phyloP scores from a whole-genome alignment of 2,888 invertebrate genomes.

The Apotomis turbidana region DNA sequence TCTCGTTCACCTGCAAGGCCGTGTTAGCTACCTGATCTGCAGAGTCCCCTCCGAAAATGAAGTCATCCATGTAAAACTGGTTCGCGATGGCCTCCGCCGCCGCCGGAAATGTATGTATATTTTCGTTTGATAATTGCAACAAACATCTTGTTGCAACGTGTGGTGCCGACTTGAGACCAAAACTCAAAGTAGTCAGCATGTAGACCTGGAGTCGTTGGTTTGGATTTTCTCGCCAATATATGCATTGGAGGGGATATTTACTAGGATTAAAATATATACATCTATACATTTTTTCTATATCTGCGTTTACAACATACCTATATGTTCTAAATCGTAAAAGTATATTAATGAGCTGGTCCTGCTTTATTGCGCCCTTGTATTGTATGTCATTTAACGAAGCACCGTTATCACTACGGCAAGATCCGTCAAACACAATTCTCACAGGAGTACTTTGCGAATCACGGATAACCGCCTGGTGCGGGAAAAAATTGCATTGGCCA shows the following conservation, averaged over 20 bases:
- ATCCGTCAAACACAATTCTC: neutral
- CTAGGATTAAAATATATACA: constrained; percentile 4
- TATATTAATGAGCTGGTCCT: constrained; percentile 1
- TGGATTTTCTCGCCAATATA: constrained; percentile 8
- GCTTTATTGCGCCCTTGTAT: constrained; percentile 4
- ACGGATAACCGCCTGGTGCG: neutral
- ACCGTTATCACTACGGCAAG: neutral
- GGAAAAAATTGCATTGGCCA: neutral
- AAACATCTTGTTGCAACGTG: constrained; percentile 9
- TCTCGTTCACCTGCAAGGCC: neutral
- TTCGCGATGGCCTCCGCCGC: neutral
- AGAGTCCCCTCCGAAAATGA: constrained; percentile 6
- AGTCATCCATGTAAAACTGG: constrained; percentile 15
- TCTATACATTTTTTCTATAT: constrained; percentile 2
- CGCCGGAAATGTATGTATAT: neutral
- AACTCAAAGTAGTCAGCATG: constrained; percentile 8
- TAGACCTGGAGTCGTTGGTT: neutral
- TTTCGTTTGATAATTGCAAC: constrained; percentile 4
- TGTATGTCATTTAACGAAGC: neutral
- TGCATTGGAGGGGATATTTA: neutral
- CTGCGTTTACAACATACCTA: neutral
- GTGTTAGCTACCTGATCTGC: constrained; percentile 5
- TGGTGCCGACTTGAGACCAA: constrained; percentile 4
- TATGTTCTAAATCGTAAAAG: neutral
- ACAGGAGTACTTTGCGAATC: neutral